Evolutionary conservation across 2,797 vertebrate species (phyloP).

Genomic region (Tokudaia muenninki): DNA sequence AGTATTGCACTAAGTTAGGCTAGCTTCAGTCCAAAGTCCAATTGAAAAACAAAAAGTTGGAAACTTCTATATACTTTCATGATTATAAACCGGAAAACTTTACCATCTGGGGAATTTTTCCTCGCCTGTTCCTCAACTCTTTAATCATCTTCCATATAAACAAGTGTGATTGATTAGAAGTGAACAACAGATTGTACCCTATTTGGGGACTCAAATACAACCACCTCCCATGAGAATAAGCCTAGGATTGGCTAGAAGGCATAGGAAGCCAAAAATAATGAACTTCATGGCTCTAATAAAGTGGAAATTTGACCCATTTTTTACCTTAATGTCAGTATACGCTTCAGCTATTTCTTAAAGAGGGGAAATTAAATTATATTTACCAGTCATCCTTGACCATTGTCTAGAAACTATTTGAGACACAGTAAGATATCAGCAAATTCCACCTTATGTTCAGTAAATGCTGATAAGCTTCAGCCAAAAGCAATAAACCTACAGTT

Average conservation of each 20-base stretch:
- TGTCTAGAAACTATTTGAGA: constrained; percentile 8
- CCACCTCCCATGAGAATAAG: neutral
- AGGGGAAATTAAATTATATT: constrained; percentile 25
- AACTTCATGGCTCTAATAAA: neutral
- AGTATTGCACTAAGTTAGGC: neutral
- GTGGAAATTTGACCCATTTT: neutral
- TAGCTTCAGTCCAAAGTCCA: neutral
- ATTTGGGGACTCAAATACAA: neutral
- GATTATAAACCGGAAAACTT: neutral
- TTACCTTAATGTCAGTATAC: neutral
- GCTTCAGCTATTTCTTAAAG: neutral
- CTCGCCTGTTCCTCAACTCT: neutral
- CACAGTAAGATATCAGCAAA: neutral
- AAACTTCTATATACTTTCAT: constrained; percentile 17
- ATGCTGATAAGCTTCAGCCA: constrained; percentile 55
- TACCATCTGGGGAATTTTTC: neutral
- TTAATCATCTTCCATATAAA: constrained; percentile 29
- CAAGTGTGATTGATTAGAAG: neutral
- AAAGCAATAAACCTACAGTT: neutral
- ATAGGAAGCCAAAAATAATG: neutral
- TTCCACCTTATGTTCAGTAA: neutral
- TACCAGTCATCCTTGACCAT: constrained; percentile 60
- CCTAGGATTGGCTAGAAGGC: neutral
- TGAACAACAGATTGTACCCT: neutral
- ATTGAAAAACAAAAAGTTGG: neutral